Percentiles rank a stretch among this genome's conserved stretches.
These are phyloP conservation scores for Ptyas mucosa DNA, from an alignment of 2,113 vertebrate species.

Conservation along the genomic window DNA sequence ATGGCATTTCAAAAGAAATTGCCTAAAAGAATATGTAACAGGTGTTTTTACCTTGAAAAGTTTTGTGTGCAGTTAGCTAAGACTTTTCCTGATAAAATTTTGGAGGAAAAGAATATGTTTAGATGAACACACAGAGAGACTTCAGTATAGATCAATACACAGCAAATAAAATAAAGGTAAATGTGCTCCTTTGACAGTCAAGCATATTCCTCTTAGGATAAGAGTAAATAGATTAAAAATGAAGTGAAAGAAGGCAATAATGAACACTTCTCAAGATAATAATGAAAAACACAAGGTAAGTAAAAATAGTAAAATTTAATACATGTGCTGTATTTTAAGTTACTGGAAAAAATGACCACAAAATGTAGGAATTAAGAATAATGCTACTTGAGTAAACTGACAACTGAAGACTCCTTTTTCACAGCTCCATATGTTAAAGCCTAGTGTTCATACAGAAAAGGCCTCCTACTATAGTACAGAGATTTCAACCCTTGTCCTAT, in stretches of 20 bases:
- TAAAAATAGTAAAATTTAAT: constrained; percentile 67
- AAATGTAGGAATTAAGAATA: constrained; percentile 51
- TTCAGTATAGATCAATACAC: background rate
- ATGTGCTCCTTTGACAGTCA: background rate
- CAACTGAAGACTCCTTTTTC: constrained; percentile 27
- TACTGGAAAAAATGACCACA: constrained; percentile 55
- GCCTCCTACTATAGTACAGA: constrained; percentile 53
- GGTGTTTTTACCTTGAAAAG: background rate
- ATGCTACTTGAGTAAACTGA: constrained; percentile 45
- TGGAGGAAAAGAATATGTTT: background rate
- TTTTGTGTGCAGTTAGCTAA: background rate
- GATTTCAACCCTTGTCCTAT: constrained; percentile 46
- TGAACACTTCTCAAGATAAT: constrained; percentile 49
- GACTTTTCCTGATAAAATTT: background rate
- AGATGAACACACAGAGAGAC: background rate
- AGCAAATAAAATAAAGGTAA: background rate
- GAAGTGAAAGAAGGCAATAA: constrained; percentile 40
- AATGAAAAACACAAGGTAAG: constrained; percentile 65
- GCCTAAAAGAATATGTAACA: background rate
- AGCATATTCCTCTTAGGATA: constrained; percentile 23
- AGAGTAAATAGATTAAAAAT: constrained; percentile 32
- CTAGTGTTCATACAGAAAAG: constrained; percentile 61
- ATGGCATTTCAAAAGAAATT: background rate
- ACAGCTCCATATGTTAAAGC: constrained; percentile 42
- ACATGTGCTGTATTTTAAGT: constrained; percentile 63